Base-by-base conservation (phyloP, 92 coral and sea anemone species). In the Meandrina meandrites region DNA sequence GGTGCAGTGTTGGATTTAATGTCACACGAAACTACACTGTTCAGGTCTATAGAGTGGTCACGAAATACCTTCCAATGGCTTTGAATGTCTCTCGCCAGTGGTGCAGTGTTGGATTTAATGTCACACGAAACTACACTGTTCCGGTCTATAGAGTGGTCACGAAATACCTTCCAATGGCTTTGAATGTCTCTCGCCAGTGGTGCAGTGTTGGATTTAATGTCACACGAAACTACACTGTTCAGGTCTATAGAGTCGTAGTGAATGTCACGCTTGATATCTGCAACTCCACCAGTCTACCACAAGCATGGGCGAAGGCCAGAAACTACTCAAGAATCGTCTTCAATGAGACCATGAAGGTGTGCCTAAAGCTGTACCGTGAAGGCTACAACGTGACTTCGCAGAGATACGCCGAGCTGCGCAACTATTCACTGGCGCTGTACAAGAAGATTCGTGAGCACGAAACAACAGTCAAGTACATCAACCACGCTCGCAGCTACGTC, bases 61-160 rank as follows among this genome's bases (percentile, higher is more conserved):
- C 60, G 90, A 82, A 50, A 69, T 93, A 93, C 34, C 53, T 79
- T 3, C 96, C 98, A 7, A 69, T 82, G 34, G 92, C 89, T 32
- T 69, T 87, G 81, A 93, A 91, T 70, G n/a, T 58, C 8, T 58
- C 92, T 8, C 94, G 79, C n/a, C 87, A 91, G 42, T 88, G 90
- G 84, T 87, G 87, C 73, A 77, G 50, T 22, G 81, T 90, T 34
- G 96, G 90, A 18, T 31, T 79, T 51, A 78, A 84, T 71, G 36
- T 86, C n/a, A 84, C 93, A 42, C 92, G 94, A 19, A 93, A 86
- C 81, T 91, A 93, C 87, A 89, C 96, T n/a, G 32, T 89, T 7
- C 53, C 66, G 76, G 91, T 91, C 8, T 78, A 86, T 81, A 78
- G 75, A 27, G 53, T 88, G 1, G 93, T 81, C 60, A 21, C 60